Evolutionary conservation across 2,113 vertebrate genomes (phyloP).

Genomic region (Carlito syrichta): DNA sequence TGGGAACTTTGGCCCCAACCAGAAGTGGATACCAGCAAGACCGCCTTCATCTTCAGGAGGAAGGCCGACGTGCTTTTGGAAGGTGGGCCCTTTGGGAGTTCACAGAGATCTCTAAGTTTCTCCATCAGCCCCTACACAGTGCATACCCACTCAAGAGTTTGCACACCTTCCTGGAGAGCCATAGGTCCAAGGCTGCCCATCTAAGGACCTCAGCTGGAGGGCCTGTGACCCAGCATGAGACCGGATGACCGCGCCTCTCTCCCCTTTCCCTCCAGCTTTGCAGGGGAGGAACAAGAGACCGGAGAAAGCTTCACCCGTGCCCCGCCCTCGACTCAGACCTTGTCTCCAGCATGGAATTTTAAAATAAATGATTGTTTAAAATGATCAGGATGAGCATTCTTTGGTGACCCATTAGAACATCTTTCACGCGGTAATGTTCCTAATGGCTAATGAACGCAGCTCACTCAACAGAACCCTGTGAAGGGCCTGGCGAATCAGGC

Average conservation of each 20-base stretch:
- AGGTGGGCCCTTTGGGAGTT: neutral
- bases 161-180: no score
- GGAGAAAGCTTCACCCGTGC: no score
- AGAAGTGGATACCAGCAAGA: neutral
- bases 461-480: neutral
- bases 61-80: neutral
- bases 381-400: neutral
- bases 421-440: neutral
- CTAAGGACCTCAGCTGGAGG: neutral
- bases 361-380: constrained; percentile 34
- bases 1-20: neutral
- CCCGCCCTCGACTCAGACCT: neutral
- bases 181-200: neutral
- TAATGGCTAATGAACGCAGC: neutral
- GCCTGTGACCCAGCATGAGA: neutral
- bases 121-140: no score
- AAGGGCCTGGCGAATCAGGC: neutral
- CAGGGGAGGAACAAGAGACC: neutral
- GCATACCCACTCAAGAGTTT: neutral
- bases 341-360: neutral
- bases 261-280: neutral
- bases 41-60: neutral
- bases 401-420: neutral
- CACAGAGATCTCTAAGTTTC: neutral
- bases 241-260: neutral